These are phyloP conservation scores for Potamilus streckersoni DNA, from an alignment of 1,140 invertebrate genomes.

Conservation along the genomic window DNA sequence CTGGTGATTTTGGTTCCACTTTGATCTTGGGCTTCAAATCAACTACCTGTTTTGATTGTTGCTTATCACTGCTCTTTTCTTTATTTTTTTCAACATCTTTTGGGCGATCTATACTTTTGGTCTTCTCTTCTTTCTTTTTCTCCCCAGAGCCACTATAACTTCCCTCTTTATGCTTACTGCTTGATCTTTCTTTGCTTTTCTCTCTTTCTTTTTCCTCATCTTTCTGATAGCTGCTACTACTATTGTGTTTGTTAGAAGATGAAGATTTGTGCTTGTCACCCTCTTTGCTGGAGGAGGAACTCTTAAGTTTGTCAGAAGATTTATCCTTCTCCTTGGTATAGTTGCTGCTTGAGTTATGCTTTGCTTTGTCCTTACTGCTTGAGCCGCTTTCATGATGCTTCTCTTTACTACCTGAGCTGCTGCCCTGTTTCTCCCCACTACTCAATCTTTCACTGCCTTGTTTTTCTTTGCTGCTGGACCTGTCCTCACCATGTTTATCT, in stretches of 20 bases:
- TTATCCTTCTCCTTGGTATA: constrained; percentile 16
- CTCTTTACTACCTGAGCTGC: constrained; percentile 25
- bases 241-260: constrained; percentile 37
- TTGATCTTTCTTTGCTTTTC: constrained; percentile 66
- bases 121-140: constrained; percentile 23
- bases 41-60: constrained; percentile 1
- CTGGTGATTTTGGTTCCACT: constrained; percentile 7
- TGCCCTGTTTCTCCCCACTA: constrained; percentile 3
- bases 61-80: constrained; percentile 6
- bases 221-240: constrained; percentile 17
- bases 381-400: constrained; percentile 28
- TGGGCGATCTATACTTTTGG: constrained; percentile 22
- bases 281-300: constrained; percentile 14
- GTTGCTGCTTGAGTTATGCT: constrained; percentile 27
- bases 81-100: constrained; percentile 12
- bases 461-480: constrained; percentile 16
- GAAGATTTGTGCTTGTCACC: constrained; percentile 47
- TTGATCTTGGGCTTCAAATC: neutral
- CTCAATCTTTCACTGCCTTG: no score
- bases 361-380: constrained; percentile 15
- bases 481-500: constrained; percentile 23
- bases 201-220: constrained; percentile 62
- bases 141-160: constrained; percentile 20
- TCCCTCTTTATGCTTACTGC: constrained; percentile 34
- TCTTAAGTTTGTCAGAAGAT: constrained; percentile 21